A percentile compares a stretch with the other conserved stretches of the same genome.
Evolutionary conservation across 2,113 vertebrate species (phyloP).

Genomic region (Tricholaema leucomelas): DNA sequence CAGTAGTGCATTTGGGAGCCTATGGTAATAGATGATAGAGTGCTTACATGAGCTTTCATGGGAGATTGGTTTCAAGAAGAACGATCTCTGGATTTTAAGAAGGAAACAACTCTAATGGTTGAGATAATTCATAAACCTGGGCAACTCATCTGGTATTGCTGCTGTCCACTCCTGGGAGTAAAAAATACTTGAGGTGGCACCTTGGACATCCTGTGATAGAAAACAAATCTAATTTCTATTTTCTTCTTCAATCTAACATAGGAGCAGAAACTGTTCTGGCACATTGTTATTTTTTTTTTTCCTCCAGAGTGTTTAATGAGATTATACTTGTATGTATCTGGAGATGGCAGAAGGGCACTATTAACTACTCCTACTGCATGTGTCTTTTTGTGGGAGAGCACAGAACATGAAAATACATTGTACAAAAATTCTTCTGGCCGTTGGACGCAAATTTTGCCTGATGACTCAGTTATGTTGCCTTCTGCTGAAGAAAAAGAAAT

Average conservation of each 20-base stretch:
- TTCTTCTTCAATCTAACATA: background rate
- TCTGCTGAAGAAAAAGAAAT: slow-evolving; percentile 86
- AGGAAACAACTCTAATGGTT: background rate
- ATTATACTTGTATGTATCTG: slow-evolving; percentile 85
- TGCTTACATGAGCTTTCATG: background rate
- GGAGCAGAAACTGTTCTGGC: background rate
- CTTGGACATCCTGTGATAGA: background rate
- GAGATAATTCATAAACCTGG: background rate
- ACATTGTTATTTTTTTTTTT: background rate
- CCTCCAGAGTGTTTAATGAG: slow-evolving; percentile 67
- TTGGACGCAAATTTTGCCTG: slow-evolving; percentile 83
- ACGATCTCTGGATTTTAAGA: background rate
- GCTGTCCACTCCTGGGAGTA: background rate
- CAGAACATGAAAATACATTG: slow-evolving; percentile 61
- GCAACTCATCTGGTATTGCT: background rate
- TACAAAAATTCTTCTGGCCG: slow-evolving; percentile 72
- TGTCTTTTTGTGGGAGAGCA: slow-evolving; percentile 89
- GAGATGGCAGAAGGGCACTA: slow-evolving; percentile 81
- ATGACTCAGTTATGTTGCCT: slow-evolving; percentile 78
- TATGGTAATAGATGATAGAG: background rate
- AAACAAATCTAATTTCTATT: background rate
- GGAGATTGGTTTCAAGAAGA: background rate
- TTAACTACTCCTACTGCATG: slow-evolving; percentile 76
- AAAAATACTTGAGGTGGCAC: background rate
- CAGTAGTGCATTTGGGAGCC: background rate